Base-by-base conservation (phyloP, 2,113 vertebrate genomes). In the Calidris pugnax region DNA sequence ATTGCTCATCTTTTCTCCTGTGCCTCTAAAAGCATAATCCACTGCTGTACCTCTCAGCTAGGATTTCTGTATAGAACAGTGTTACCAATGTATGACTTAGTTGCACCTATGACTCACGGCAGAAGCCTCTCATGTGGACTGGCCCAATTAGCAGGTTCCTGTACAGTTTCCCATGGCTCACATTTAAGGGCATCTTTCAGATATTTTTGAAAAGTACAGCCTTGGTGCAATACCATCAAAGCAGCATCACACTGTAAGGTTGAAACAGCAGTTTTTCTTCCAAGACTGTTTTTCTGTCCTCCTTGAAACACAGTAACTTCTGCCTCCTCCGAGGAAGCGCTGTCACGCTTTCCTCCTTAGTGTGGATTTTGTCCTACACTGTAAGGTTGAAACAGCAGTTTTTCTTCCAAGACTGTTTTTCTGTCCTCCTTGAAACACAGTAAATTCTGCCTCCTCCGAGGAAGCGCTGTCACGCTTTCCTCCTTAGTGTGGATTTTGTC, bases 1-100 rank as follows among this genome's bases (percentile, higher is more conserved):
- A 26, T 68, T 63, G 51, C 48, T 75, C 57, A 55, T 75, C 50
- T 90, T 67, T 87, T 43, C 33, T 69, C 28, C 14, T 28, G 14
- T 33, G 17, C 6, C 2, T 48, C 62, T 92, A 75, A 95, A 85
- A 92, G 66, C 18, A 10, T 80, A 76, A 67, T 75, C 50, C 75
- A 88, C 37, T 83, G 69, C 62, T 75, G 26, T 33, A 43, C 26
- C 62, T 47, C 60, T 55, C 57, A 51, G 37, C 57, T 67, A 68
- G 59, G 71, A 88, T 47, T 67, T 79, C 90, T 68, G 75, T 92
- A 90, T 90, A 93, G 85, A 95, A 89, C 43, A 92, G 50, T 14
- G 32, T 53, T 75, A 91, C 23, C 71, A 90, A 87, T 3, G 7
- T 56, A 45, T 37, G 26, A 82, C 86, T 93, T 41, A 19, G 28